Percentiles rank a stretch among this genome's conserved stretches.
These are phyloP conservation scores for Protophormia terraenovae DNA, from an alignment of 2,888 invertebrate genomes.

Conservation along the genomic window DNA sequence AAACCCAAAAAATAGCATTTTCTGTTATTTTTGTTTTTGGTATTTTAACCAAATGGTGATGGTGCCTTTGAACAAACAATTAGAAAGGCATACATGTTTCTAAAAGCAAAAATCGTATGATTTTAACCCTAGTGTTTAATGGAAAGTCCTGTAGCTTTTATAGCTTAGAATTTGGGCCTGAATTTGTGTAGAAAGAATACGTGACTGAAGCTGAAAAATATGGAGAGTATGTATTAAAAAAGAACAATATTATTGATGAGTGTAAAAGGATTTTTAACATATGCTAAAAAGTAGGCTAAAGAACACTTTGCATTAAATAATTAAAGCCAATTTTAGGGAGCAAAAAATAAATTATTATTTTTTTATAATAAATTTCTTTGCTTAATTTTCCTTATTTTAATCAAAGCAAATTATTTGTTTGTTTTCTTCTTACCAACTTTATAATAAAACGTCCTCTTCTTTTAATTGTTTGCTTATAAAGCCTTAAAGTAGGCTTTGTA, in stretches of 20 bases:
- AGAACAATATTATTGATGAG: neutral
- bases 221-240: neutral
- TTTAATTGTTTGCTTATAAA: neutral
- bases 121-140: slow-evolving; percentile 9
- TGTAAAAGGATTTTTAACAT: neutral
- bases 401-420: too few relatives aligned
- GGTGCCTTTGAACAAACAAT: neutral
- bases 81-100: slow-evolving; percentile 28
- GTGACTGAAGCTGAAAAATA: slow-evolving; percentile 38
- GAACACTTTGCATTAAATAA: neutral
- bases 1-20: slow-evolving; percentile 15
- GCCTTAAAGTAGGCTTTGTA: slow-evolving; percentile 31
- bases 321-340: too few relatives aligned
- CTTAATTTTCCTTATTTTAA: neutral
- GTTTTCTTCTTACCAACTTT: neutral
- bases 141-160: too few relatives aligned
- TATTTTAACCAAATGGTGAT: slow-evolving; percentile 40
- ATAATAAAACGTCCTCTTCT: neutral
- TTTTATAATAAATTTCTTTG: neutral
- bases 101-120: neutral
- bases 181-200: neutral
- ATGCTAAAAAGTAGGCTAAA: neutral
- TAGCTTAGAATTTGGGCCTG: too few relatives aligned
- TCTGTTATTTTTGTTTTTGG: slow-evolving; percentile 8
- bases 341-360: too few relatives aligned